Evolutionary conservation across 2,888 invertebrate genomes (phyloP), one percentile per base, ranked within the genome.

Genomic region (Apodemia duryi): DNA sequence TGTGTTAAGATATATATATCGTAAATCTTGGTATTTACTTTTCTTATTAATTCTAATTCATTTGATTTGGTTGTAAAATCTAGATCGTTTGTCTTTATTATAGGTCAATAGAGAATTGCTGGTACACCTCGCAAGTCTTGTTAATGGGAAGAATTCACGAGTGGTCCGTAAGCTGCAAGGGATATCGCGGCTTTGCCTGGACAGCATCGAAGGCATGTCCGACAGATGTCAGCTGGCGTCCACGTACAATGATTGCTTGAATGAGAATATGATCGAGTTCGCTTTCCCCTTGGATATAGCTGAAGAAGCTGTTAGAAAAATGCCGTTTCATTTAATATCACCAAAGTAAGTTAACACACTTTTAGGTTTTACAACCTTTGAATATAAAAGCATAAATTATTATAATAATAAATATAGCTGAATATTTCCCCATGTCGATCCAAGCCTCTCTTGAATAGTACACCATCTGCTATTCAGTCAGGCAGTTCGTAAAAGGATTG

Each of bases 271-370:
- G 91, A 74, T 84, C 28, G 91, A 91, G 61, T 91, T 91, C 62
- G 84, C 89, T 0, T 91, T 91, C 65, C 91, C 91, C 0, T 71
- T 90, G 1, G 91, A 91, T 6, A 82, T 91, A 2, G 91, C 90
- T 6, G 90, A 90, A 62, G 90, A 91, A 64, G 89, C 86, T 0
- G 90, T 90, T 0, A 81, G 86, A 51, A 90, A 90, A 73, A 90
- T 91, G 90, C 91, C 91, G 0, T 91, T 90, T 65, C 91, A 91
- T 75, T 77, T 91, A 2, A 88, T 89, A 76, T 86, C 88, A 65
- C 88, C 90, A 1, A 90, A 91, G 91, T 91, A 71, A 84, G 89
- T 83, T 64, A 67, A 61, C 68, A 13, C 46, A 21, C 21, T 21
- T 41, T 41, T 63, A n/a, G n/a, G n/a, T n/a, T n/a, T n/a, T n/a